Evolutionary conservation across 1,140 invertebrate genomes (phyloP), one percentile per base, ranked within the genome.

Genomic region (Drosophila bipectinata): DNA sequence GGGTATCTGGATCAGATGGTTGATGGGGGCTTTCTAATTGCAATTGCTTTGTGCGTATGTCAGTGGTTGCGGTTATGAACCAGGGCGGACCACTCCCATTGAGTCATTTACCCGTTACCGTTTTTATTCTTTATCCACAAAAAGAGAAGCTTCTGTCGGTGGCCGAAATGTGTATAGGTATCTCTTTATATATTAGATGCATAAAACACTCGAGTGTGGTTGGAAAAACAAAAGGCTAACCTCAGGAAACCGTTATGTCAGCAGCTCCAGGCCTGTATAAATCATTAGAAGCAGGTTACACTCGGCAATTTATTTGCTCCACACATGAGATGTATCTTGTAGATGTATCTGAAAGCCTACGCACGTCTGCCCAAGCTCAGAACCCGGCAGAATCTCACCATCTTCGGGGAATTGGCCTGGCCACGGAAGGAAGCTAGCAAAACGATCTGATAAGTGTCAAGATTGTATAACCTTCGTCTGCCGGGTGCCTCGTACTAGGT

Each of bases 361-460:
- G 80, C 81, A 79, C 66, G 81, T 85, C 78, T 87, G 83, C 62
- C 59, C 83, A 87, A 67, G 78, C 71, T 88, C 67, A 77, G 79
- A 87, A 75, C 83, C 44, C 37, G 24, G 14, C 26, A 63, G 64
- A 55, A 55, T 66, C 59, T 39, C 28, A 49, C 51, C 53, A 57
- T 57, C 55, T 63, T 66, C 37, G 39, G 7, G 21, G 10, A 44
- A 37, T 44, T 10, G 41, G 49, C 32, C 41, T 47, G 18, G 53
- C 28, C 66, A 49, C 77, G 79, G 67, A 87, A 87, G 79, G 79
- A 87, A 87, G 71, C 66, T 58, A 53, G 74, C 78, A 82, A 87
- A 87, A 72, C 83, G 83, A 87, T 87, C 82, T 82, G 82, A 87
- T 87, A 88, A 88, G 75, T 88, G 83, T 69, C 78, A 78, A 79